phyloP scores from a whole-genome alignment of 2,888 invertebrate species.

The Dichetophora obliterata region DNA sequence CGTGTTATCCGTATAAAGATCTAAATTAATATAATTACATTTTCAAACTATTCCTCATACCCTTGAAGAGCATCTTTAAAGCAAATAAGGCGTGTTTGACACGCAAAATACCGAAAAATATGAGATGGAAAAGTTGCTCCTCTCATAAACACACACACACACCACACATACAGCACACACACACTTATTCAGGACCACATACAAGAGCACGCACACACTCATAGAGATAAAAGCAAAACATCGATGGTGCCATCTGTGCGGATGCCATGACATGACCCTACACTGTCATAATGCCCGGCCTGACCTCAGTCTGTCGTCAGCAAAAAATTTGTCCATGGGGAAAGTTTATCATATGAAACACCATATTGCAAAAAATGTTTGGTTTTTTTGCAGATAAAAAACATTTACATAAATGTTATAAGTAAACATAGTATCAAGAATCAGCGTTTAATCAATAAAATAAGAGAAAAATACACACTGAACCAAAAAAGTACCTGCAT shows the following conservation, averaged over 20 bases:
- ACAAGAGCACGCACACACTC: neutral
- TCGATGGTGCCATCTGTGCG: slow-evolving; percentile 13
- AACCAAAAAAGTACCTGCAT: no score
- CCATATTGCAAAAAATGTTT: no score
- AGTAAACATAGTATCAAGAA: no score
- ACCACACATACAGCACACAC: neutral
- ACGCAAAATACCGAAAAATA: slow-evolving; percentile 20
- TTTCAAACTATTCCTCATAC: slow-evolving; percentile 10
- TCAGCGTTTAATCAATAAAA: neutral
- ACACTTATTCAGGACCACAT: no score
- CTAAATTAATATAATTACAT: slow-evolving; percentile 24
- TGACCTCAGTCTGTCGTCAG: neutral
- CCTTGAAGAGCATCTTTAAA: neutral
- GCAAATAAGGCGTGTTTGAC: slow-evolving; percentile 24
- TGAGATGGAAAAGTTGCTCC: neutral
- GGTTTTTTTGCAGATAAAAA: no score
- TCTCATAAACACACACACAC: neutral
- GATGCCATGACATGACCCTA: slow-evolving; percentile 2
- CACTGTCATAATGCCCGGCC: neutral
- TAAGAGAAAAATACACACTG: no score
- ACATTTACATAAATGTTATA: no score
- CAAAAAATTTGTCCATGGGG: no score
- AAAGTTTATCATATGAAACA: no score
- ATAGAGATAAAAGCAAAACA: neutral
- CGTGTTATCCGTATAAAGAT: neutral